phyloP scores from a whole-genome alignment of 53 echinoderm and acorn worm species.

The Antedon mediterranea region DNA sequence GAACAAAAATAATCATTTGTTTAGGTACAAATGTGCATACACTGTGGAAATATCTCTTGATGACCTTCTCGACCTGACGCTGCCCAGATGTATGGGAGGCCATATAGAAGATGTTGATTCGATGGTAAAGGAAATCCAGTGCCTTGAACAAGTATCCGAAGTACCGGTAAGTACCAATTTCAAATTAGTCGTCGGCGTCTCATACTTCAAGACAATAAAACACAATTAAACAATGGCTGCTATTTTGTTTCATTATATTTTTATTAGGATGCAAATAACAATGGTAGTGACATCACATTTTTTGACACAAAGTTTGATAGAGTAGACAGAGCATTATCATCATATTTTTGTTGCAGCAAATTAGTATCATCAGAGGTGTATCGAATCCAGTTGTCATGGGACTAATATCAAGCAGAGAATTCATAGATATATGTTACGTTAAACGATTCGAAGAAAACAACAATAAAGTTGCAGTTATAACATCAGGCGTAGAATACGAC shows the following conservation, averaged over 20 bases:
- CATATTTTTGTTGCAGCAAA: too few species aligned
- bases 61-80: not conserved
- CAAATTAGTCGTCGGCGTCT: too few species aligned
- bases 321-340: too few species aligned
- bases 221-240: too few species aligned
- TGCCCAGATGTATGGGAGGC: not conserved
- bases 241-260: too few species aligned
- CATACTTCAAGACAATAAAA: too few species aligned
- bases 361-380: not conserved
- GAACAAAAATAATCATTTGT: not conserved
- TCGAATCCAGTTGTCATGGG: not conserved
- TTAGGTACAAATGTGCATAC: not conserved
- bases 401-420: not conserved
- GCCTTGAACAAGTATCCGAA: not conserved
- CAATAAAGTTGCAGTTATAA: not conserved
- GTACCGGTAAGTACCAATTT: too few species aligned
- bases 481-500: not conserved
- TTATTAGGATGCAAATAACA: too few species aligned
- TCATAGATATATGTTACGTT: not conserved
- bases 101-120: not conserved
- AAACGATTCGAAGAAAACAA: not conserved
- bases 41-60: not conserved
- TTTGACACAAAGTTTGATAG: too few species aligned
- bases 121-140: not conserved
- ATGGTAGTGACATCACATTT: too few species aligned